phyloP scores from a whole-genome alignment of 2,797 vertebrate species.

The Martes flavigula region DNA sequence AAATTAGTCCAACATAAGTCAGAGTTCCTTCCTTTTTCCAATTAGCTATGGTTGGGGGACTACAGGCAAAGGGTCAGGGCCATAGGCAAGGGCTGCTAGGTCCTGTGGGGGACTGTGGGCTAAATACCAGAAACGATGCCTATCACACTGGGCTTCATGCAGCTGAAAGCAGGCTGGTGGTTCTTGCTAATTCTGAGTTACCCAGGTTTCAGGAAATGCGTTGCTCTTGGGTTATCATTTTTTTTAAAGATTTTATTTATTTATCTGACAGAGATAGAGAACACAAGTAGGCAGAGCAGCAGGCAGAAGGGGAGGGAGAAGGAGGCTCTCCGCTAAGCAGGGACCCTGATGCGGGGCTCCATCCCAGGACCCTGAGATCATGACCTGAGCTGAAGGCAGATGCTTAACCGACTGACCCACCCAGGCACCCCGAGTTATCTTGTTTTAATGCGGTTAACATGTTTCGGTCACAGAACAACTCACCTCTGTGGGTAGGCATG shows the following conservation, averaged over 20 bases:
- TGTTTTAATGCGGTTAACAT: slow-evolving; percentile 17
- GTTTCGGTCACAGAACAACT: background rate
- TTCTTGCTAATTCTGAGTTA: background rate
- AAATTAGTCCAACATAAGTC: background rate
- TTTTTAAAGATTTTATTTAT: too few species aligned
- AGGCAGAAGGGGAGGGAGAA: too few species aligned
- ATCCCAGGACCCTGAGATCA: too few species aligned
- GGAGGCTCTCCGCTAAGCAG: too few species aligned
- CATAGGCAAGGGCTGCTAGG: background rate
- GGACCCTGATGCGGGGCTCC: too few species aligned
- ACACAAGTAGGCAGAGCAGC: too few species aligned
- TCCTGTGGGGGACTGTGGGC: background rate
- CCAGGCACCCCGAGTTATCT: background rate
- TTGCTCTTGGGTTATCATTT: background rate
- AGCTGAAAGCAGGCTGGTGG: background rate
- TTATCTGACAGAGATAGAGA: too few species aligned
- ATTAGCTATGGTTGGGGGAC: background rate
- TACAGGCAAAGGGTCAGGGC: background rate
- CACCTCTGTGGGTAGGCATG: background rate
- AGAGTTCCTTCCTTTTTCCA: background rate
- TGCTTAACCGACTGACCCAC: too few species aligned
- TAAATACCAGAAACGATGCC: background rate
- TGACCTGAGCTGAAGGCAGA: too few species aligned
- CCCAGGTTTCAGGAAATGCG: background rate
- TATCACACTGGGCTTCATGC: background rate